Conservation (phyloP, 2,888 invertebrate genomes). For the Megastigmus dorsalis region DNA sequence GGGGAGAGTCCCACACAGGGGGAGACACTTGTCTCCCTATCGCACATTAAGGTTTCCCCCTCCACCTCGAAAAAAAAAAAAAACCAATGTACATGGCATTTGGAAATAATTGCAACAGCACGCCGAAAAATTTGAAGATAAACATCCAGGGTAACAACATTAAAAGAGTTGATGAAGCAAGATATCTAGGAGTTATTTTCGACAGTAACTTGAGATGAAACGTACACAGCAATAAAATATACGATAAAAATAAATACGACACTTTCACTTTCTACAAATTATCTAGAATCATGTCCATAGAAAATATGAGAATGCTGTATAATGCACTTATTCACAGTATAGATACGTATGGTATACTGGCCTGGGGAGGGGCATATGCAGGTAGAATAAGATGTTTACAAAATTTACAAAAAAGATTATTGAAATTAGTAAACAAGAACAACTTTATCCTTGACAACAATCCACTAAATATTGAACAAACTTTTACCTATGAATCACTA, state of each 20-base stretch:
- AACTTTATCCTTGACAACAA: neutral
- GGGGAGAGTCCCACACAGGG: too few relatives aligned
- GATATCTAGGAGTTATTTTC: neutral
- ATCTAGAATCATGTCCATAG: neutral
- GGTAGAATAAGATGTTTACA: neutral
- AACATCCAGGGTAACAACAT: too few relatives aligned
- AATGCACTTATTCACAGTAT: neutral
- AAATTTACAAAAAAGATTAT: neutral
- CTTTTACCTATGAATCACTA: too few relatives aligned
- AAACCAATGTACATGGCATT: neutral
- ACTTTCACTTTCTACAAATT: neutral
- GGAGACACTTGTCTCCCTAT: too few relatives aligned
- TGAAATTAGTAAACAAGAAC: neutral
- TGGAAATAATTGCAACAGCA: neutral
- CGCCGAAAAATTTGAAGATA: neutral
- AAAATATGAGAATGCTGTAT: neutral
- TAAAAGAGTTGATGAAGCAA: too few relatives aligned
- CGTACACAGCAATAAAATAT: neutral
- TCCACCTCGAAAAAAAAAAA: too few relatives aligned
- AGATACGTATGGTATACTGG: too few relatives aligned
- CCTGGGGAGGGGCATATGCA: neutral
- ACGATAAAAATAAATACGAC: neutral
- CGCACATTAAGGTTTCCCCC: too few relatives aligned
- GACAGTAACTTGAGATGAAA: constrained; percentile 2
- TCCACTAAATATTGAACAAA: neutral